Evolutionary conservation across 35 echinoderm and acorn worm genomes (phyloP), one percentile per base, ranked within the genome.

Genomic region (Lytechinus pictus): DNA sequence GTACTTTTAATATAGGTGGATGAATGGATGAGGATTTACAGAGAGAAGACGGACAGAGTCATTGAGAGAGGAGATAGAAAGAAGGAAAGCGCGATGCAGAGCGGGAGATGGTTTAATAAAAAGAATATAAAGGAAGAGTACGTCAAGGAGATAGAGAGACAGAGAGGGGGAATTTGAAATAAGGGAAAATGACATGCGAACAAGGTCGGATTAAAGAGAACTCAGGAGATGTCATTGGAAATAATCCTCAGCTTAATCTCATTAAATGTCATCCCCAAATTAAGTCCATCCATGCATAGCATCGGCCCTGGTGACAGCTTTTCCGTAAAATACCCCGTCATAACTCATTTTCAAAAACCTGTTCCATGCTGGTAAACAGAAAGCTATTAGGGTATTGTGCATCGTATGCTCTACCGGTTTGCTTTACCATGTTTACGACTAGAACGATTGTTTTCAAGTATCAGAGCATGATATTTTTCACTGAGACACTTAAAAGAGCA

Each of bases 211-310:
- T 71, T 71, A 71, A 19, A 21, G 14, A 14, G 61, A 71, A 71
- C 19, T 79, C 16, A 7, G 66, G 19, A 79, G 66, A 79, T 79
- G 66, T 79, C 66, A 79, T 19, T 24, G 66, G 66, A 79, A 79
- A 79, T 79, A 79, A 79, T 79, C 66, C 66, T 79, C 66, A 16
- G 21, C 66, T 79, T 79, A 79, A 79, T 79, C 66, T 19, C 21
- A 79, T 79, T 79, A 79, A 79, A 79, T 79, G 66, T 79, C 66
- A 79, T 79, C 66, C 66, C 66, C 16, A 79, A 79, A 79, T 79
- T 79, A 79, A 79, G 24, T 79, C 66, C 14, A 16, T n/a, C 66
- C 66, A 79, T 8, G 66, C 66, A 79, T 24, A n/a, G 66, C 0
- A 9, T n/a, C n/a, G 66, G 2, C 19, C 66, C 66, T n/a, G 66